These are phyloP conservation scores for Ceratina japonica DNA, from an alignment of 1,140 invertebrate species.

Conservation along the genomic window DNA sequence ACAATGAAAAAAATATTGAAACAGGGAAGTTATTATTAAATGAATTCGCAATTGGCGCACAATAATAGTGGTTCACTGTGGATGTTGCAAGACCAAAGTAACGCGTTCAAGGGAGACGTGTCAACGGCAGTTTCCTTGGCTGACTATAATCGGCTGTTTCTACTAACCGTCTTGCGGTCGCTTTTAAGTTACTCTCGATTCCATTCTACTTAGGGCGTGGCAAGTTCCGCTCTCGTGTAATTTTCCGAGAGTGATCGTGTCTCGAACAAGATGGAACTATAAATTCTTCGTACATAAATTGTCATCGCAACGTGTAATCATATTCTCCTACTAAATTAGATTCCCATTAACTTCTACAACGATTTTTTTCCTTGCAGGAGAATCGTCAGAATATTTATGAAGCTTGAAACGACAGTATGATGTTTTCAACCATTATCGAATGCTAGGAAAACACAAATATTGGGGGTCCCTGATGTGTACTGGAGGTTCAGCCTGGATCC, in stretches of 20 bases:
- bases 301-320: no score
- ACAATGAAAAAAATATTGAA: no score
- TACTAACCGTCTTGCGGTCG: conserved; percentile 23
- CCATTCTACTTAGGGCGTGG: neutral
- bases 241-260: neutral
- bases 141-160: conserved; percentile 32
- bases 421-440: no score
- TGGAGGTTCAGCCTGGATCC: neutral
- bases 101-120: neutral
- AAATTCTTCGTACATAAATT: no score
- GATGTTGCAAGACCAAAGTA: neutral
- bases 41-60: no score
- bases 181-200: conserved; percentile 17
- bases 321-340: no score
- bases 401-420: no score
- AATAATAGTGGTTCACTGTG: neutral
- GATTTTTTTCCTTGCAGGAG: no score
- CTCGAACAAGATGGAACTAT: neutral
- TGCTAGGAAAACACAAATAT: no score
- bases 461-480: neutral
- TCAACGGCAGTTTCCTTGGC: neutral
- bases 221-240: conserved; percentile 16
- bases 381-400: no score
- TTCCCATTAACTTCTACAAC: neutral
- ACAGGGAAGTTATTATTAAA: no score